Evolutionary conservation across 2,888 invertebrate species (phyloP), one percentile per base, ranked within the genome.

Genomic region (Euphydryas editha): DNA sequence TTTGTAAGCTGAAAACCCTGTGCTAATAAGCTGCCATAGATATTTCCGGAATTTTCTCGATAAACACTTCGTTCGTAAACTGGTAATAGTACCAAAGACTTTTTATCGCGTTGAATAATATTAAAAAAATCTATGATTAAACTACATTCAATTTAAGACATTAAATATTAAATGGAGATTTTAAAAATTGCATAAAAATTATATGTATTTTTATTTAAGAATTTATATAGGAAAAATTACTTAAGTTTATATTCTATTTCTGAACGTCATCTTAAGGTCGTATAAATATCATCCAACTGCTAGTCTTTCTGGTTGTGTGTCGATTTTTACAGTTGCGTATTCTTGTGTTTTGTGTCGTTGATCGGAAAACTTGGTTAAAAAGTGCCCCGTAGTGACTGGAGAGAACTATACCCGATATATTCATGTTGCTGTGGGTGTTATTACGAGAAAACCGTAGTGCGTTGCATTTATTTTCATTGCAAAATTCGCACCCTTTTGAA

Each of bases 41-140:
- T 56, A 66, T 70, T 78, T 83, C 83, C 81, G 80, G 83, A 83
- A 81, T 72, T 66, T 81, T 81, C 78, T 70, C 68, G 63, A 44
- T 13, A 18, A 21, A 1, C 36, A 20, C n/a, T 17, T 13, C 57
- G 58, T 63, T 63, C 20, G 58, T 18, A 20, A 54, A 54, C 5
- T 17, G 1, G 10, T 1, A n/a, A 36, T n/a, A 36, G 8, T n/a
- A 6, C 10, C 30, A 5, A n/a, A 30, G 10, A 5, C 5, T 36
- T 49, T 49, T 20, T 15, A 20, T n/a, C n/a, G 8, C 17, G 24
- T 36, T 51, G 13, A 24, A 15, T 39, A 15, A 44, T 44, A n/a
- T 44, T 1, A 37, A 39, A 11, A 3, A 39, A 15, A 44, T n/a
- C 1, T n/a, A 44, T 44, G n/a, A n/a, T 3, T n/a, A 44, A 44